Evolutionary conservation across 2,113 vertebrate genomes (phyloP).

Genomic region (Mormoops blainvillei): DNA sequence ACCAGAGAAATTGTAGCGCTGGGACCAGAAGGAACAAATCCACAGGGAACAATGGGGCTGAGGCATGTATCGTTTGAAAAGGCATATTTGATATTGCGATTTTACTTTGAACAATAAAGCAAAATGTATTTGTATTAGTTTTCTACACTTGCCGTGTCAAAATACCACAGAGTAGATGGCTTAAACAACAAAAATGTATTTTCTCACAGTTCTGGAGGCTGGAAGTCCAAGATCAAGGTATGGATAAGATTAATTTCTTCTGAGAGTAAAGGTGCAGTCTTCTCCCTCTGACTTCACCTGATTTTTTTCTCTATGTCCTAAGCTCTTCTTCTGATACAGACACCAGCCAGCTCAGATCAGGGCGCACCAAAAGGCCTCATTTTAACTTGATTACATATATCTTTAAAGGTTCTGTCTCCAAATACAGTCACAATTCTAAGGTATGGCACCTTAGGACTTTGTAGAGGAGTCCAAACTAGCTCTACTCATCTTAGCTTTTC

Average conservation of each 20-base stretch:
- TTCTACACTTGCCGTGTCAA: background rate
- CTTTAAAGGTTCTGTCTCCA: background rate
- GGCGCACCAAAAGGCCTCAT: background rate
- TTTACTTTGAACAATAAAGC: slow-evolving; percentile 19
- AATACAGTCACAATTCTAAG: background rate
- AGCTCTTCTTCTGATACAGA: background rate
- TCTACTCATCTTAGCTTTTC: background rate
- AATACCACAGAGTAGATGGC: background rate
- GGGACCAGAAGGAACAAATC: background rate
- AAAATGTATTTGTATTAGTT: background rate
- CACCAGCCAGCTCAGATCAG: background rate
- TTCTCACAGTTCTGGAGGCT: background rate
- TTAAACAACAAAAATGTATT: background rate
- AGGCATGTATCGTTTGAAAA: background rate
- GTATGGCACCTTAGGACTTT: background rate
- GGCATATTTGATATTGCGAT: background rate
- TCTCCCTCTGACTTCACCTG: background rate
- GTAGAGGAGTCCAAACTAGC: background rate
- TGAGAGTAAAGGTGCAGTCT: background rate
- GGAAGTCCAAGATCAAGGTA: background rate
- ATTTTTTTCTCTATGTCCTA: background rate
- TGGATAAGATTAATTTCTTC: background rate
- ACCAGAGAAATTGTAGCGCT: background rate
- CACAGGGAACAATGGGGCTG: background rate
- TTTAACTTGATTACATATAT: background rate